These are phyloP conservation scores for Eubasilissa regina DNA, from an alignment of 1,140 invertebrate genomes.

Conservation along the genomic window DNA sequence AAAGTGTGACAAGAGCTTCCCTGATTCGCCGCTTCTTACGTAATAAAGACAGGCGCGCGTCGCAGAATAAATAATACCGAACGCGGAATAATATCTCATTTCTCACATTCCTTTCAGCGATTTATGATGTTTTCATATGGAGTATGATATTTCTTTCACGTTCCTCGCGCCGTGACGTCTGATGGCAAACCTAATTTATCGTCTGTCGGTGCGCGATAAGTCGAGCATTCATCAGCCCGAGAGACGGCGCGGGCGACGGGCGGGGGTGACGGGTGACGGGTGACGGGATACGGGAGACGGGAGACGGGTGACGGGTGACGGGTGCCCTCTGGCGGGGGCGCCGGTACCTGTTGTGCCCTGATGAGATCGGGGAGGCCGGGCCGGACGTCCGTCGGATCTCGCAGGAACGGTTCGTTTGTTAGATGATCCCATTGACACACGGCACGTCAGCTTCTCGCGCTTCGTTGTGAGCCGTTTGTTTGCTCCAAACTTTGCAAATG, in stretches of 20 bases:
- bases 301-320: background rate
- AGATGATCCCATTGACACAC: constrained; percentile 10
- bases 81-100: background rate
- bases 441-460: background rate
- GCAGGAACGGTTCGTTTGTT: constrained; percentile 6
- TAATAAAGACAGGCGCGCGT: constrained; percentile 30
- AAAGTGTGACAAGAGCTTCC: background rate
- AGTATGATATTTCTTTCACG: constrained; percentile 51
- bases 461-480: too few relatives aligned
- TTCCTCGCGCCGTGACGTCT: constrained; percentile 42
- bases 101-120: constrained; percentile 12
- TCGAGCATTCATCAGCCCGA: constrained; percentile 10
- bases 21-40: background rate
- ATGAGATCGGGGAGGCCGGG: background rate
- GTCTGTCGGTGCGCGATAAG: constrained; percentile 40
- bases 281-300: background rate
- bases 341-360: constrained; percentile 1
- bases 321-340: background rate
- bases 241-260: background rate
- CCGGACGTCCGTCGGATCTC: constrained; percentile 31
- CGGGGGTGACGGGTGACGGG: background rate
- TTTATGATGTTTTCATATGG: constrained; percentile 42
- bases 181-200: constrained; percentile 50
- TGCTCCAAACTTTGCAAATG: background rate
- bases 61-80: constrained; percentile 25